Base-by-base conservation (phyloP, 2,888 invertebrate species). In the Epistrophe grossulariae region DNA sequence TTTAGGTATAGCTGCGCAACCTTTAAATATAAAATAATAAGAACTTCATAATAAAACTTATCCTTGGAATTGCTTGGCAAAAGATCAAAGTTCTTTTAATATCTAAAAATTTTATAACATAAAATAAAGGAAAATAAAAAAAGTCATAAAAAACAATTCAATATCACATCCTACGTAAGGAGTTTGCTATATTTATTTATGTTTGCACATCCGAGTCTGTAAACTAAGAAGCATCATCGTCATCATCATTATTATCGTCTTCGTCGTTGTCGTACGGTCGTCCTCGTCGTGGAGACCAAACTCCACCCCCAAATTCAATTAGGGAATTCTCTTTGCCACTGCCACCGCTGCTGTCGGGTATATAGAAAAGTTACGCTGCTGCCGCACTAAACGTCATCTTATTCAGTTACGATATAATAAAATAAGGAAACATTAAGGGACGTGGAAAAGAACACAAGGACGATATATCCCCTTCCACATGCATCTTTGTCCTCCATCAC, bases 401-500 rank as follows among this genome's bases (percentile, higher is more conserved):
- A 85, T 85, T 79, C 85, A 82, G 82, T 85, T 82, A 82, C 64
- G 40, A 17, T 50, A 70, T 85, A 85, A 85, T 85, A 62, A 70
- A 82, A 85, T 85, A 85, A 82, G 82, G 74, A 82, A 85, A 71
- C 82, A 79, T 85, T 78, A 82, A 74, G 64, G 82, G 71, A 78
- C 66, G 48, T 68, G 60, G 15, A 59, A 76, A 40, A 70, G 43
- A 64, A 59, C 68, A 76, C 57, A 70, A 82, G 81, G 72, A 70
- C 57, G 11, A n/a, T 79, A 52, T 66, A 24, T 31, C 57, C 48
- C 3, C 3, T 50, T 4, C 13, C 7, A 2, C 17, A 4, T 15
- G 13, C 15, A 4, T 43, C 43, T 59, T 45, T 24, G 15, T 17
- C 28, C 38, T 15, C 13, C 60, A 24, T n/a, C 13, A 24, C 9